Conservation (phyloP, 1,140 invertebrate genomes). For the Wasmannia auropunctata region DNA sequence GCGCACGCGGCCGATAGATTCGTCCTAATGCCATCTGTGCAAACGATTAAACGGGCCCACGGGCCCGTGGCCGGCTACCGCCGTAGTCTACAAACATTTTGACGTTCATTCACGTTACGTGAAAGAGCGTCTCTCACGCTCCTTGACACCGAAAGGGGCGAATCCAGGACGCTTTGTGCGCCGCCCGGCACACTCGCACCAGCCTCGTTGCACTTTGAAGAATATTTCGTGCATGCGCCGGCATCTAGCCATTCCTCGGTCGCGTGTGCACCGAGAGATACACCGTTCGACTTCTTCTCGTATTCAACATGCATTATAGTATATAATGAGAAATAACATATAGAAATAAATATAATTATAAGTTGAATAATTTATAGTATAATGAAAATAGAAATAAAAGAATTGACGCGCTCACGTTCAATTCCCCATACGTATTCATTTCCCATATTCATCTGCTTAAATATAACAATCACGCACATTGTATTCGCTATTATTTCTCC, state of each 20-base stretch:
- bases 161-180: conserved; percentile 33
- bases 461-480: not conserved
- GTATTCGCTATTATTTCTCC: not conserved
- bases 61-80: conserved; percentile 25
- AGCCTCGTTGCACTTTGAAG: conserved; percentile 4
- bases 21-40: conserved; percentile 69
- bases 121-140: conserved; percentile 73
- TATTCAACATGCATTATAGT: not conserved
- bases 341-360: no score
- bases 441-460: not conserved
- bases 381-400: not conserved
- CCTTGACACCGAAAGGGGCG: conserved; percentile 70
- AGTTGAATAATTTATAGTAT: not conserved
- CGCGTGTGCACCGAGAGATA: not conserved
- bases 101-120: conserved; percentile 74
- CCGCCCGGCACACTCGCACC: not conserved
- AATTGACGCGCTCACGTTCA: not conserved
- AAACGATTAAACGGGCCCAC: conserved; percentile 70
- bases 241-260: not conserved
- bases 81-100: conserved; percentile 75
- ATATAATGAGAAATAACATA: no score
- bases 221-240: not conserved
- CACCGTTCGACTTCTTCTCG: not conserved
- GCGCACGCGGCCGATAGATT: conserved; percentile 30
- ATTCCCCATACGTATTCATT: not conserved